These are phyloP conservation scores for Brenthis daphne DNA, from an alignment of 2,888 invertebrate species.

Conservation along the genomic window DNA sequence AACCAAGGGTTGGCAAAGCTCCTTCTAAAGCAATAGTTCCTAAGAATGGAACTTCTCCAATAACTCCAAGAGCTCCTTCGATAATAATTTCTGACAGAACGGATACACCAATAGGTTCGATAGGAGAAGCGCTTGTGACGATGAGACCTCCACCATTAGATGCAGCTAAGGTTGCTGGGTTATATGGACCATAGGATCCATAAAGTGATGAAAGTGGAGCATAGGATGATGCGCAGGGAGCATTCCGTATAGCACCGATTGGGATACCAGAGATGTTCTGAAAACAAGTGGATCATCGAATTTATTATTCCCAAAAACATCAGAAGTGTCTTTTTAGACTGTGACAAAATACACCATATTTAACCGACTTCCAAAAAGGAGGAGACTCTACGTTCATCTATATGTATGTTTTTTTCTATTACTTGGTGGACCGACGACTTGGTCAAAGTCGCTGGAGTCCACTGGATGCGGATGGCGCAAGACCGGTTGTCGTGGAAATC, in stretches of 20 bases:
- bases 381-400: too few species aligned
- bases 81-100: constrained; percentile 43
- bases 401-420: too few species aligned
- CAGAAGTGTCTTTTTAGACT: too few species aligned
- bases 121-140: constrained; percentile 46
- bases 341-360: too few species aligned
- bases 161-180: constrained; percentile 31
- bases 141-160: constrained; percentile 40
- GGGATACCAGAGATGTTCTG: constrained; percentile 15
- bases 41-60: constrained; percentile 46
- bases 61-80: constrained; percentile 22
- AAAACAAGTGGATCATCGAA: neutral
- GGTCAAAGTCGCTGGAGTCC: too few species aligned
- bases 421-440: too few species aligned
- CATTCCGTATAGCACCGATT: neutral
- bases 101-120: constrained; percentile 40
- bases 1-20: constrained; percentile 46
- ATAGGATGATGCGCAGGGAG: neutral
- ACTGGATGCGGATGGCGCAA: too few species aligned
- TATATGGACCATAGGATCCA: constrained; percentile 3
- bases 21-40: constrained; percentile 52
- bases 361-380: too few species aligned
- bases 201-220: constrained; percentile 2
- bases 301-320: too few species aligned
- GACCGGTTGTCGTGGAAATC: too few species aligned